Percentiles rank a stretch among this genome's conserved stretches.
Conservation (phyloP, 2,113 vertebrate genomes). For the Peromyscus maniculatus region DNA sequence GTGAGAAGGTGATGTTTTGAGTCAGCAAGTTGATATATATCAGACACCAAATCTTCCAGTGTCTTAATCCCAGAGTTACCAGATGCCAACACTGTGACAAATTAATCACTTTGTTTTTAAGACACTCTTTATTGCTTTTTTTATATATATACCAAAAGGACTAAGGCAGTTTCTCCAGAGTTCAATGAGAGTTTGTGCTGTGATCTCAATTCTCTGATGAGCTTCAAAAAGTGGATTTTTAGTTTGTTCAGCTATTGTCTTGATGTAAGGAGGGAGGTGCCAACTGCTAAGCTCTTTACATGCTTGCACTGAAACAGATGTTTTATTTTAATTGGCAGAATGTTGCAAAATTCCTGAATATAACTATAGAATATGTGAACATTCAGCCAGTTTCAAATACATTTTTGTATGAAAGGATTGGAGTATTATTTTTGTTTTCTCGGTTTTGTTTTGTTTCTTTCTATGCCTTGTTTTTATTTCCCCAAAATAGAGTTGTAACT, state of each 20-base stretch:
- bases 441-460: neutral
- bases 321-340: constrained; percentile 29
- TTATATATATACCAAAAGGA: neutral
- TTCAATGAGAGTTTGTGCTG: neutral
- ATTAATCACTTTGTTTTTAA: neutral
- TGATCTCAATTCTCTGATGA: neutral
- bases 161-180: neutral
- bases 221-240: neutral
- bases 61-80: neutral
- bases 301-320: neutral
- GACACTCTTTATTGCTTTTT: neutral
- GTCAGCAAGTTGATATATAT: neutral
- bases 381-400: neutral
- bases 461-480: neutral
- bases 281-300: neutral
- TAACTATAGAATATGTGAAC: neutral
- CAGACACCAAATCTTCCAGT: neutral
- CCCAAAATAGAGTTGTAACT: neutral
- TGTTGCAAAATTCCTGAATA: neutral
- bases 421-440: neutral
- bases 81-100: neutral
- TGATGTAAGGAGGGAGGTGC: neutral
- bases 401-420: neutral
- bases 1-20: neutral
- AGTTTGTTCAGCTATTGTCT: constrained; percentile 1